Evolutionary conservation across 2,113 vertebrate species (phyloP).

Genomic region (Hymenochirus boettgeri): DNA sequence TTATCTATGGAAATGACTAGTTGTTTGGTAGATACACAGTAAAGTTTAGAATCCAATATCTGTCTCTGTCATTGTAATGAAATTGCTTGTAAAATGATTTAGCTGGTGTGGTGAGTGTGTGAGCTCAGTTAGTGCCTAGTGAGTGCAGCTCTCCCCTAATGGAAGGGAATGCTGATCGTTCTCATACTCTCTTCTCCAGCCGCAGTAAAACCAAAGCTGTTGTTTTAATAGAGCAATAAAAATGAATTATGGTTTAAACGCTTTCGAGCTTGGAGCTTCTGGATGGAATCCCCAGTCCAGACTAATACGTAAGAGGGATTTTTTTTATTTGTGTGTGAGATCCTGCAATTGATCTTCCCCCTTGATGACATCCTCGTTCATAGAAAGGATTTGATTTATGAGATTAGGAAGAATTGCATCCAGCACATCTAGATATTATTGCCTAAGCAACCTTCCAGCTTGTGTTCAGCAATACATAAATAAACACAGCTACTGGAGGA

Average conservation of each 20-base stretch:
- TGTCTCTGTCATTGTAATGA: neutral
- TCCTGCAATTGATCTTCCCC: conserved; percentile 84
- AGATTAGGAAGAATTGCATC: conserved; percentile 73
- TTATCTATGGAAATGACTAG: too few relatives aligned
- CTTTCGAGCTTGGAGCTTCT: conserved; percentile 79
- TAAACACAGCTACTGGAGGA: neutral
- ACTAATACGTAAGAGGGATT: conserved; percentile 89
- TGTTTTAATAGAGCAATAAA: conserved; percentile 95
- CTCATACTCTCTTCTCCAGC: conserved; percentile 53
- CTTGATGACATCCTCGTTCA: conserved; percentile 95
- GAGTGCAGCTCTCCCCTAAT: neutral
- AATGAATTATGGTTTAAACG: conserved; percentile 91
- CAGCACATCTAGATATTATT: conserved; percentile 61
- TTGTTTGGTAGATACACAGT: too few relatives aligned
- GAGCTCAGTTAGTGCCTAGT: neutral
- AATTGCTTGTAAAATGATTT: neutral
- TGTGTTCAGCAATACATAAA: conserved; percentile 35
- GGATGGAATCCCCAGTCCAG: conserved; percentile 73
- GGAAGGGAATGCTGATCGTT: conserved; percentile 41
- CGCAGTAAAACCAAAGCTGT: conserved; percentile 70
- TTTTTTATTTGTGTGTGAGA: conserved; percentile 76
- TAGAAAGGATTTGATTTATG: conserved; percentile 98
- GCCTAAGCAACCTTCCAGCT: conserved; percentile 49
- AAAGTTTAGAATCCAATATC: too few relatives aligned
- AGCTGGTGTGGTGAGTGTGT: neutral